Conservation (phyloP, 2,888 invertebrate genomes). For the Timema cristinae region DNA sequence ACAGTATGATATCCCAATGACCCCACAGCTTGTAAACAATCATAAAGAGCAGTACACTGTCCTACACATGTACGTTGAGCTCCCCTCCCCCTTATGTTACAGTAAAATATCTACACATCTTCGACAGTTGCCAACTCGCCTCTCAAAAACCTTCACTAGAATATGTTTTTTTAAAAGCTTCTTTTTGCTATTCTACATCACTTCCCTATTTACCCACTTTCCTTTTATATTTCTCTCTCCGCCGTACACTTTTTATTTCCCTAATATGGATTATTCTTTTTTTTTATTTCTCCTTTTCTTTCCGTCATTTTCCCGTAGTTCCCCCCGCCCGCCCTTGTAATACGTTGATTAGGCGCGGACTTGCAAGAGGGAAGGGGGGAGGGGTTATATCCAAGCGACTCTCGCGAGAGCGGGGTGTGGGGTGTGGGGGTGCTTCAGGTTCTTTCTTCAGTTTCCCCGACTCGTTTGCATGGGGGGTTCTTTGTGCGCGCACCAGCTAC, state of each 20-base stretch:
- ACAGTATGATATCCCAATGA: too few species aligned
- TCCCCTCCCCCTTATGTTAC: too few species aligned
- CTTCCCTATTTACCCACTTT: conserved; percentile 14
- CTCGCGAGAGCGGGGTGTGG: neutral
- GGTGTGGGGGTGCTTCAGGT: neutral
- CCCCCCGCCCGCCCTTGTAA: conserved; percentile 12
- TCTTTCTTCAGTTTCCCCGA: neutral
- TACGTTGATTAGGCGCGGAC: conserved; percentile 15
- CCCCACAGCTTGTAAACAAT: too few species aligned
- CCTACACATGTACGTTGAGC: too few species aligned
- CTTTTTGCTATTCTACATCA: neutral
- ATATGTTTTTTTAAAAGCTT: too few species aligned
- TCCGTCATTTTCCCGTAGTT: conserved; percentile 16
- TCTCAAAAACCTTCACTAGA: too few species aligned
- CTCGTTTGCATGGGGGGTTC: conserved; percentile 17
- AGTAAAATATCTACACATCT: too few species aligned
- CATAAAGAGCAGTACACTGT: too few species aligned
- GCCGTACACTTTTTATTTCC: neutral
- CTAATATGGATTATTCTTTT: conserved; percentile 13
- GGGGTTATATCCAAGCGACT: neutral
- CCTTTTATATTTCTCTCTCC: neutral
- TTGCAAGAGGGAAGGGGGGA: conserved; percentile 2
- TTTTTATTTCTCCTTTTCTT: neutral
- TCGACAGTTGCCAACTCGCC: too few species aligned
- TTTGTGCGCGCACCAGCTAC: conserved; percentile 13